Evolutionary conservation across 2,888 invertebrate genomes (phyloP).

Genomic region (Aplocera efformata): DNA sequence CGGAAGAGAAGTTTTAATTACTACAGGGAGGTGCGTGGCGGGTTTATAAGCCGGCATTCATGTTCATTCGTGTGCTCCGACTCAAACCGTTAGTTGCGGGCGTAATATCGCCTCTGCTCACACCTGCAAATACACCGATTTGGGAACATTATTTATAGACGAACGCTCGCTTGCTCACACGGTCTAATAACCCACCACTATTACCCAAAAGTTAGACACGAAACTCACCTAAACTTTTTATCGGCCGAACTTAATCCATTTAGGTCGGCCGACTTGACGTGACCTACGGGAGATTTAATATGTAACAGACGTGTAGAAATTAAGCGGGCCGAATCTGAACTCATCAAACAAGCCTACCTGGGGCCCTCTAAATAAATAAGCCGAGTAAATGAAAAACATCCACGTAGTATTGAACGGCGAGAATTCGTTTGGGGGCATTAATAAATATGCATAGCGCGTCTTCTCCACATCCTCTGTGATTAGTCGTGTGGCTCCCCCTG

Average conservation of each 20-base stretch:
- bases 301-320: conserved; percentile 57
- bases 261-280: conserved; percentile 45
- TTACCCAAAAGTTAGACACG: conserved; percentile 23
- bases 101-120: conserved; percentile 55
- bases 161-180: conserved; percentile 33
- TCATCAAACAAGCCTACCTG: conserved; percentile 75
- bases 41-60: conserved; percentile 45
- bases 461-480: conserved; percentile 77
- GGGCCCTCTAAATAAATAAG: conserved; percentile 71
- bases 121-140: conserved; percentile 49
- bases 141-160: conserved; percentile 48
- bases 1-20: conserved; percentile 69
- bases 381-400: conserved; percentile 74
- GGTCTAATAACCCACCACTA: conserved; percentile 24
- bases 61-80: conserved; percentile 33
- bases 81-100: conserved; percentile 63
- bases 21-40: conserved; percentile 47
- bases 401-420: conserved; percentile 66
- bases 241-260: conserved; percentile 51
- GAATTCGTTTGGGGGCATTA: conserved; percentile 69
- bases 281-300: conserved; percentile 50
- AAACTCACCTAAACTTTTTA: conserved; percentile 31
- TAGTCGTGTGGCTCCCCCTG: conserved; percentile 64
- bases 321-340: conserved; percentile 66
- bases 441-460: conserved; percentile 80